Evolutionary conservation across 2,113 vertebrate genomes (phyloP).

Genomic region (Thinocorus orbignyianus): DNA sequence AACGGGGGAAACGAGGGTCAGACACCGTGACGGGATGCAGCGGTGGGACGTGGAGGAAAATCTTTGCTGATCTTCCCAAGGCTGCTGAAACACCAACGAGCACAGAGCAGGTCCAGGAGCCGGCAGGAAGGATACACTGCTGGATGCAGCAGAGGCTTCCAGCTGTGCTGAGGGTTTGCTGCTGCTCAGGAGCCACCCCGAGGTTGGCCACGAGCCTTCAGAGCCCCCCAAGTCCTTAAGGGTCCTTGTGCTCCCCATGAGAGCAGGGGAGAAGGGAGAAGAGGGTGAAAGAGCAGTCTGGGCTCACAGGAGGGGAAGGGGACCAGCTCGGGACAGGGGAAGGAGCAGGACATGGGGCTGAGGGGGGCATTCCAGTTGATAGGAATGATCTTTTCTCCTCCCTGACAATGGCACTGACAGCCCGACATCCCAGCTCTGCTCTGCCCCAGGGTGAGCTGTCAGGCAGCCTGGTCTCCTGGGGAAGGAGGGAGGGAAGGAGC

Average conservation of each 20-base stretch:
- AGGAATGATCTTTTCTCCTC: background rate
- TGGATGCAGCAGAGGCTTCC: background rate
- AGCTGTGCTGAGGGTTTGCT: background rate
- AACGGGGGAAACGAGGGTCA: rapidly evolving
- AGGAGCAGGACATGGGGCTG: background rate
- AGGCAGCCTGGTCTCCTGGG: background rate
- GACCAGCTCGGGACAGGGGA: background rate
- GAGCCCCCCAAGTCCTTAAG: background rate
- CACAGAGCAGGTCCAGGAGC: too few relatives aligned
- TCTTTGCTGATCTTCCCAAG: background rate
- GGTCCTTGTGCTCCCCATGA: background rate
- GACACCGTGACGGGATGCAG: too few relatives aligned
- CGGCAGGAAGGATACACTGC: too few relatives aligned
- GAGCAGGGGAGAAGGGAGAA: background rate
- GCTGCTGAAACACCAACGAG: background rate
- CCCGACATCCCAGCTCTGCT: background rate
- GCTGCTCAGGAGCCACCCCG: rapidly evolving
- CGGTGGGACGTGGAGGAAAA: rapidly evolving
- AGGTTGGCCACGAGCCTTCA: background rate
- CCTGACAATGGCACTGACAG: too few relatives aligned
- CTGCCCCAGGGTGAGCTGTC: rapidly evolving
- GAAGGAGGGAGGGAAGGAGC: background rate
- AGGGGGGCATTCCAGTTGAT: background rate
- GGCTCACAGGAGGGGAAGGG: background rate
- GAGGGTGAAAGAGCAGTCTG: background rate